Evolutionary conservation across 1,140 invertebrate genomes (phyloP).

Genomic region (Musca domestica): DNA sequence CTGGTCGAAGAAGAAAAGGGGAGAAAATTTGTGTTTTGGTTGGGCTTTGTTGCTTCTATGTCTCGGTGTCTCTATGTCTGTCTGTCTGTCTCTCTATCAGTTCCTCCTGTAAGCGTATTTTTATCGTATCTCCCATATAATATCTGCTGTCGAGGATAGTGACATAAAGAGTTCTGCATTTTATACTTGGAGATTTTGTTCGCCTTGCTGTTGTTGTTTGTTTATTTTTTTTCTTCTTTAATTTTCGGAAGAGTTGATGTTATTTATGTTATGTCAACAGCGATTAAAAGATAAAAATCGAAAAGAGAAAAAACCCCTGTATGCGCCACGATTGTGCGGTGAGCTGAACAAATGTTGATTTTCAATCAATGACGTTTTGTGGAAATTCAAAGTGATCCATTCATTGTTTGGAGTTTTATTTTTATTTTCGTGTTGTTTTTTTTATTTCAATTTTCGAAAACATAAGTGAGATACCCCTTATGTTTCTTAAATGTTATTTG

Average conservation of each 20-base stretch:
- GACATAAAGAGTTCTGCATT: slow-evolving; percentile 10
- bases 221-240: too few relatives aligned
- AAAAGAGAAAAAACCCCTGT: neutral
- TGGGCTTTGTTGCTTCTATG: too few relatives aligned
- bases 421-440: too few relatives aligned
- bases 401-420: too few relatives aligned
- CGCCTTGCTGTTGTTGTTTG: too few relatives aligned
- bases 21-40: slow-evolving; percentile 2
- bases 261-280: slow-evolving; percentile 20
- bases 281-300: slow-evolving; percentile 10
- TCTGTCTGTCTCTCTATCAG: too few relatives aligned
- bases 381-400: too few relatives aligned
- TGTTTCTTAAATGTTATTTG: too few relatives aligned
- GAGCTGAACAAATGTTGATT: neutral
- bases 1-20: neutral
- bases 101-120: too few relatives aligned
- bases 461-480: too few relatives aligned
- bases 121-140: neutral
- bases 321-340: neutral
- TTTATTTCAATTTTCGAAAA: too few relatives aligned
- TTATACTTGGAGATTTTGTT: neutral
- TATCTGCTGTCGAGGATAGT: neutral
- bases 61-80: too few relatives aligned
- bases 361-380: slow-evolving; percentile 6
- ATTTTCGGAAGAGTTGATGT: neutral